phyloP scores from a whole-genome alignment of 2,113 vertebrate genomes.

The Stercorarius parasiticus region DNA sequence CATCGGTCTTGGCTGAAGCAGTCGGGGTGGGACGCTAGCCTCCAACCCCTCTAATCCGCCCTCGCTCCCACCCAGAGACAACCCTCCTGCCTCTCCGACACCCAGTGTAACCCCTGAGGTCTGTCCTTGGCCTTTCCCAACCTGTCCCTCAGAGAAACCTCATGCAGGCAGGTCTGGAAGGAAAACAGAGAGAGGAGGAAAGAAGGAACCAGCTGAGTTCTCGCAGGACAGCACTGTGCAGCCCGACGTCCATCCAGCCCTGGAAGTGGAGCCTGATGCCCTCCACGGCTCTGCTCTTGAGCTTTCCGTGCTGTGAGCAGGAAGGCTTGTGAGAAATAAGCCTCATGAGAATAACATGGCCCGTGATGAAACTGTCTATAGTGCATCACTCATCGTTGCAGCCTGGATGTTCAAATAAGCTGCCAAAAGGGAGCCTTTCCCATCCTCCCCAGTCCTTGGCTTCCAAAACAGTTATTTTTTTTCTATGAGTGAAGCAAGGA shows the following conservation, averaged over 20 bases:
- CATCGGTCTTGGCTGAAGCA: neutral
- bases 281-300: neutral
- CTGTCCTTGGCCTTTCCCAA: neutral
- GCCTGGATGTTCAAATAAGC: neutral
- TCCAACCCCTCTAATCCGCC: neutral
- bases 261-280: neutral
- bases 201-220: neutral
- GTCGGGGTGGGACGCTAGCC: neutral
- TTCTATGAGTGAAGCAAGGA: neutral
- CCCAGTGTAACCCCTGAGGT: neutral
- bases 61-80: neutral
- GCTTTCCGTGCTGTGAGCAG: neutral
- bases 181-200: neutral
- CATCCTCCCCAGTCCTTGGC: neutral
- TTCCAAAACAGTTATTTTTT: neutral
- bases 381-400: neutral
- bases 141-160: neutral
- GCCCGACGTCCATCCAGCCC: accelerated
- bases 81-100: neutral
- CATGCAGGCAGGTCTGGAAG: neutral
- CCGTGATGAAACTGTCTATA: accelerated
- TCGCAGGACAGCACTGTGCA: neutral
- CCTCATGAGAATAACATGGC: neutral
- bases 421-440: neutral
- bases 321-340: neutral